These are phyloP conservation scores for Dryobotodes eremita DNA, from an alignment of 2,888 invertebrate species.

Conservation along the genomic window DNA sequence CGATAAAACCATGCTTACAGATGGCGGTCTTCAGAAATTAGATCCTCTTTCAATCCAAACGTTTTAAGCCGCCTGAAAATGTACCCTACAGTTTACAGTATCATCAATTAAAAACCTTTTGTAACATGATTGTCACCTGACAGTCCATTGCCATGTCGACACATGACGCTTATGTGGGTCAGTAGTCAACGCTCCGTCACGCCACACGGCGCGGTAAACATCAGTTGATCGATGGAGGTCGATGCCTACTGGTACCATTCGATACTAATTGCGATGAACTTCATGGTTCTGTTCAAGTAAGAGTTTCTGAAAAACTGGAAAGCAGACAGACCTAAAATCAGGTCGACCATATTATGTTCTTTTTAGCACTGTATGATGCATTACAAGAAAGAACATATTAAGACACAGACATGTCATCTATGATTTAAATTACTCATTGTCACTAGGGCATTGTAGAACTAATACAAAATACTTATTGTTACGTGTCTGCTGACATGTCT, in stretches of 20 bases:
- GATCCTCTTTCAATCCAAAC: not conserved
- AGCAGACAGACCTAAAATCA: too few relatives aligned
- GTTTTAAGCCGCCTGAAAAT: not conserved
- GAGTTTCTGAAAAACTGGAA: too few relatives aligned
- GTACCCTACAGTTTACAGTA: not conserved
- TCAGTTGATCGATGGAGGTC: conserved; percentile 56
- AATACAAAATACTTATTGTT: too few relatives aligned
- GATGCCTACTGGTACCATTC: conserved; percentile 22
- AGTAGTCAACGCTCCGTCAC: conserved; percentile 41
- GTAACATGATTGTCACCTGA: conserved; percentile 22
- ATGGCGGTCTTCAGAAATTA: not conserved
- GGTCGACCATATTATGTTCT: too few relatives aligned
- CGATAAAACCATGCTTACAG: not conserved
- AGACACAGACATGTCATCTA: too few relatives aligned
- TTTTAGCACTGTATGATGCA: too few relatives aligned
- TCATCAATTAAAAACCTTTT: conserved; percentile 8
- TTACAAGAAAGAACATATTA: too few relatives aligned
- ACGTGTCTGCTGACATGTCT: not conserved
- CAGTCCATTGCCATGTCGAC: conserved; percentile 29
- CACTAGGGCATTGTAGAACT: too few relatives aligned
- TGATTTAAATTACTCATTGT: too few relatives aligned
- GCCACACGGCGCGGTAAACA: conserved; percentile 37
- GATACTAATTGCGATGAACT: conserved; percentile 8
- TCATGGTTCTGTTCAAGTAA: too few relatives aligned
- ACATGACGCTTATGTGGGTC: conserved; percentile 49